Evolutionary conservation across 2,797 vertebrate genomes (phyloP), one percentile per base, ranked within the genome.

Genomic region (Synaphobranchus kaupii): DNA sequence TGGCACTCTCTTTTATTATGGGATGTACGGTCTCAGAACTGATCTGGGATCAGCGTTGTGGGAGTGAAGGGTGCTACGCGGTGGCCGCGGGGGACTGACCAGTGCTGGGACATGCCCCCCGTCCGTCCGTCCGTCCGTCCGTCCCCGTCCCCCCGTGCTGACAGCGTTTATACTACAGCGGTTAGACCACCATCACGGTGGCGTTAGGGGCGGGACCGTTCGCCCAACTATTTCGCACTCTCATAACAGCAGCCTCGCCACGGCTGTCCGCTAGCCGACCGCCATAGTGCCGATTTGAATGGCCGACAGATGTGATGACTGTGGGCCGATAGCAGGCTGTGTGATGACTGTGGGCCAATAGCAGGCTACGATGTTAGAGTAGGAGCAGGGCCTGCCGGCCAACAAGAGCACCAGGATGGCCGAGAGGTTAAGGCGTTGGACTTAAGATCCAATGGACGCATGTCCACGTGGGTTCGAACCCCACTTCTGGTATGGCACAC

Each of bases 21-120:
- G 20, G n/a, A 13, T 71, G 44, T 17, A n/a, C 44, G 48, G 12
- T 86, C n/a, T 66, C 34, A 83, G 54, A 52, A 50, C 48, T 34
- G 85, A 44, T 85, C 85, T 68, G 50, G 84, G 60, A 83, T 66
- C 66, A 66, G 44, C 86, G 22, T n/a, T n/a, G 17, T 39, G 5
- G 82, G 82, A 4, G 13, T 73, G 48, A 89, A 86, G 87, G 58
- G 44, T 1, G 22, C n/a, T 25, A n/a, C 60, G n/a, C 22, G 25
- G 60, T 28, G 56, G 39, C 52, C 31, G 12, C 7, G 17, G 39
- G 50, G 52, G 34, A 50, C 48, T 34, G 85, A 47, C 85, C 84
- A 68, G 60, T 5, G 9, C 60, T 66, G 17, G 25, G 12, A 66
- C 60, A n/a, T 3, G 6, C 4, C 60, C 25, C 22, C 22, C 22